Percentiles rank a stretch among this genome's conserved stretches.
phyloP scores from a whole-genome alignment of 2,797 vertebrate species.

The Toxotes lorentzi region DNA sequence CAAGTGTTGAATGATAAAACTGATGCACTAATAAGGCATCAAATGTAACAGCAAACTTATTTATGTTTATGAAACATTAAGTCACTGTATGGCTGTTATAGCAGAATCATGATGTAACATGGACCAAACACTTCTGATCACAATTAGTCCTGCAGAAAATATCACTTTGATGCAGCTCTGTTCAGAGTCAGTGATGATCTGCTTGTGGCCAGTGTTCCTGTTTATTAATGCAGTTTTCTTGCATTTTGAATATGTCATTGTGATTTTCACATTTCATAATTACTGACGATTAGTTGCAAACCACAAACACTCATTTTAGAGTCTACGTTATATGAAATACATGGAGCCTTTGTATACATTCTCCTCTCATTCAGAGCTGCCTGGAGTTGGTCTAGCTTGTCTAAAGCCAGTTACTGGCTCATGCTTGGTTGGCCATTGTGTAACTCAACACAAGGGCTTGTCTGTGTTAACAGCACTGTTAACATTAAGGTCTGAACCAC shows the following conservation, averaged over 20 bases:
- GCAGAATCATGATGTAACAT: not conserved
- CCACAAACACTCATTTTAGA: not conserved
- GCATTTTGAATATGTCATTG: not conserved
- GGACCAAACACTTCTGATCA: not conserved
- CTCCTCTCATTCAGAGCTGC: constrained; percentile 21
- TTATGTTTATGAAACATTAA: not conserved
- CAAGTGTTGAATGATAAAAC: not conserved
- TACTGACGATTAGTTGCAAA: not conserved
- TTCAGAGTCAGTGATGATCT: not conserved
- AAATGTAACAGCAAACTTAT: not conserved
- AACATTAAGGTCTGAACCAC: constrained; percentile 59
- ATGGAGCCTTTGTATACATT: not conserved
- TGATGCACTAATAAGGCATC: not conserved
- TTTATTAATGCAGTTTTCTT: not conserved
- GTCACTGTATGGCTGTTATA: not conserved
- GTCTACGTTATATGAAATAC: not conserved
- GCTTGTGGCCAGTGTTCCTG: not conserved
- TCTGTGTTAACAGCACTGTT: constrained; percentile 62
- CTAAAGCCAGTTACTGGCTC: constrained; percentile 41
- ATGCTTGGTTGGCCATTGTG: constrained; percentile 60
- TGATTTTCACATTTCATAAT: not conserved
- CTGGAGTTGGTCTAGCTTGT: constrained; percentile 45
- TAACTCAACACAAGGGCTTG: constrained; percentile 57
- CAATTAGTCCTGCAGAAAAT: not conserved
- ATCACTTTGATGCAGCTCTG: not conserved